Evolutionary conservation across 2,113 vertebrate species (phyloP).

Genomic region (Pollimyrus isidori): DNA sequence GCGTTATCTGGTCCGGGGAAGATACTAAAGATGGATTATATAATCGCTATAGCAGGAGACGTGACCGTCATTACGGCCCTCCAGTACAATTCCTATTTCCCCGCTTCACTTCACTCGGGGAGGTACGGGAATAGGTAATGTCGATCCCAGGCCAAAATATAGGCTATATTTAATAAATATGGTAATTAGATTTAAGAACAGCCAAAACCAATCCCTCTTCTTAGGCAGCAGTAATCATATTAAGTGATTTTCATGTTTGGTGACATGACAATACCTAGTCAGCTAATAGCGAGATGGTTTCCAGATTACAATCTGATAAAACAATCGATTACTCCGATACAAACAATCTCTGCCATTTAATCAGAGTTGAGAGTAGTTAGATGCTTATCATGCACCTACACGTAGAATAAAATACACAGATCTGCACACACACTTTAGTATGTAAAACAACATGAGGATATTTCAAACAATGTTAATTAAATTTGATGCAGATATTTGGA

Average conservation of each 20-base stretch:
- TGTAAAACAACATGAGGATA: background rate
- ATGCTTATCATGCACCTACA: background rate
- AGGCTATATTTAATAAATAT: background rate
- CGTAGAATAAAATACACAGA: background rate
- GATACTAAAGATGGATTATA: background rate
- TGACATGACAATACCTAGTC: background rate
- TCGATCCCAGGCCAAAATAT: background rate
- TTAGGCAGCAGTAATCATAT: background rate
- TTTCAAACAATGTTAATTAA: background rate
- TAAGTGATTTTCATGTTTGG: background rate
- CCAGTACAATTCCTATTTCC: background rate
- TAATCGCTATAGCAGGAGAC: background rate
- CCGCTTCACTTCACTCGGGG: background rate
- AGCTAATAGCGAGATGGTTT: conserved; percentile 2
- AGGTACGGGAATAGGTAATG: background rate
- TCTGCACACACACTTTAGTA: background rate
- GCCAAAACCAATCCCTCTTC: background rate
- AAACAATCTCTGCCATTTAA: background rate
- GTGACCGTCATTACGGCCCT: background rate
- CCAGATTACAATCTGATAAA: conserved; percentile 2
- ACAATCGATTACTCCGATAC: background rate
- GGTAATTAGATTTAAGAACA: background rate
- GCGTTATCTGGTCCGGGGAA: background rate
- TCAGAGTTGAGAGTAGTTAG: background rate
- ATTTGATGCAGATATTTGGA: background rate